phyloP scores from a whole-genome alignment of 2,888 invertebrate genomes.

The Dryocosmus kuriphilus region DNA sequence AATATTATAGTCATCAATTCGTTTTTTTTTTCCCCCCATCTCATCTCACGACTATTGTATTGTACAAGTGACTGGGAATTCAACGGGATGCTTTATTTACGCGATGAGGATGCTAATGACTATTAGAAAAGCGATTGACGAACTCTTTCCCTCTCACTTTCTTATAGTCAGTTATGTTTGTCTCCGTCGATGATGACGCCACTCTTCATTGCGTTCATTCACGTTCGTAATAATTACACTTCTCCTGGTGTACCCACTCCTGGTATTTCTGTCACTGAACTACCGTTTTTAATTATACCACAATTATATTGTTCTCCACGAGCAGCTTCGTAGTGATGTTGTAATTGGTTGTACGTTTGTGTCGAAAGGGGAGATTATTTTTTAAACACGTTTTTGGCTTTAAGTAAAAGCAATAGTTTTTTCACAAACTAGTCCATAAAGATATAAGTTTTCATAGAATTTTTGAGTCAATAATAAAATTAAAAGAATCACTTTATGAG shows the following conservation, averaged over 20 bases:
- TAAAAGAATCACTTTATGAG: no score
- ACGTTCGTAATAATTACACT: conserved; percentile 34
- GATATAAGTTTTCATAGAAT: no score
- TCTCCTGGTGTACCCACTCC: conserved; percentile 18
- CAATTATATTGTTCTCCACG: conserved; percentile 4
- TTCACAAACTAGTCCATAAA: no score
- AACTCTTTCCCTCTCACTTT: conserved; percentile 31
- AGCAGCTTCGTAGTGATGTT: background rate
- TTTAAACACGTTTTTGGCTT: background rate
- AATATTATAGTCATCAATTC: background rate
- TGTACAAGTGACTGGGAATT: background rate
- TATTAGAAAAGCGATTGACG: background rate
- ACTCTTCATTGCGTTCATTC: conserved; percentile 35
- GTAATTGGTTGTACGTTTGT: conserved; percentile 10
- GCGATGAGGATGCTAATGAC: background rate
- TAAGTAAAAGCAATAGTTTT: conserved; percentile 12
- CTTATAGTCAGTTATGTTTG: conserved; percentile 5
- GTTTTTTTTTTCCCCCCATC: no score
- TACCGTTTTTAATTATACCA: conserved; percentile 23
- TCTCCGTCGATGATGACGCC: conserved; percentile 23
- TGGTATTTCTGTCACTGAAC: conserved; percentile 37
- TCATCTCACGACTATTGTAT: background rate
- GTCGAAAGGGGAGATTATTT: conserved; percentile 15
- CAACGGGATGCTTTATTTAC: background rate
- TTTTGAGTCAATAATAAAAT: no score